Conservation (phyloP, 2,797 vertebrate genomes). For the Serranus cabrilla region DNA sequence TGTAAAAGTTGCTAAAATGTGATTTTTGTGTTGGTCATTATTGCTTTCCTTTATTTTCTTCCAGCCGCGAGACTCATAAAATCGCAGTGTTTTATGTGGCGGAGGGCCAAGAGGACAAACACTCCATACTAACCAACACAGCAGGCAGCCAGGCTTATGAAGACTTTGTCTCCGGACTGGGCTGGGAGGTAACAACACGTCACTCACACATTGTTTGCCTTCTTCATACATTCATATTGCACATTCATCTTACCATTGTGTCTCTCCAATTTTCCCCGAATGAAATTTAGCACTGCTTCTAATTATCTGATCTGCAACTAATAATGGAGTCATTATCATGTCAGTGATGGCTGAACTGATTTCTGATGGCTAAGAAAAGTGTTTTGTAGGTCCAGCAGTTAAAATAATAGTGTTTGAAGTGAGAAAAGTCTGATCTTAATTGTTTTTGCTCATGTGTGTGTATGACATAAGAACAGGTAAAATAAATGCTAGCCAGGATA, state of each 20-base stretch:
- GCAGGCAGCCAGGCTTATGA: conserved; percentile 98
- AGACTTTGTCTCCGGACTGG: conserved; percentile 97
- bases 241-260: background rate
- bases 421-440: too few relatives aligned
- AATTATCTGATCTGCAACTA: background rate
- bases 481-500: too few relatives aligned
- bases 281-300: background rate
- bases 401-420: too few relatives aligned
- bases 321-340: background rate
- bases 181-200: conserved; percentile 93
- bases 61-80: conserved; percentile 98
- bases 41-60: conserved; percentile 28
- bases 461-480: too few relatives aligned
- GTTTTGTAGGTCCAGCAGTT: background rate
- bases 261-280: background rate
- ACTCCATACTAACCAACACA: conserved; percentile 98
- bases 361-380: background rate
- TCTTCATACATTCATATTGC: background rate
- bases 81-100: conserved; percentile 99
- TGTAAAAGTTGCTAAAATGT: background rate
- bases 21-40: background rate
- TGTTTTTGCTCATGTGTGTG: too few relatives aligned
- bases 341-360: background rate
- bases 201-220: background rate
- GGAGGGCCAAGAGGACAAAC: conserved; percentile 98